Evolutionary conservation across 1,140 invertebrate genomes (phyloP), one percentile per base, ranked within the genome.

Genomic region (Amyelois transitella): DNA sequence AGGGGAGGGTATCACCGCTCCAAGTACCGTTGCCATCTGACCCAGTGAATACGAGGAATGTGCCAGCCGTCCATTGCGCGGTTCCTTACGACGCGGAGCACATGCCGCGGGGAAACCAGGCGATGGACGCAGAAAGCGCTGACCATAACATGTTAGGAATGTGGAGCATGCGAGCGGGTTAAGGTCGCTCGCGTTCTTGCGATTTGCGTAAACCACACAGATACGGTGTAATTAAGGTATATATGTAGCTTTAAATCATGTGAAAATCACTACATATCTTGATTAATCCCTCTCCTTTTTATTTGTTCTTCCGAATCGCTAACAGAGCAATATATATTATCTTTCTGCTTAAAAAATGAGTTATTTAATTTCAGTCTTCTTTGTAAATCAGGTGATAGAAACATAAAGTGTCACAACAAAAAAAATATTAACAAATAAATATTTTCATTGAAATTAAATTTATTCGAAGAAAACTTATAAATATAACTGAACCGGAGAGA

Each of bases 11-110:
- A 5, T 49, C 54, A 69, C 72, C 72, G 75, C 55, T 75, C 61
- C 58, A 55, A 60, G 72, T 78, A 75, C 75, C 75, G 75, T 78
- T 78, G 70, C 54, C 72, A 60, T 43, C 55, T 75, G 70, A 71
- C 70, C 75, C 66, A 77, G 53, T 72, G 74, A 28, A 47, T 60
- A 58, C 50, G 47, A 22, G 47, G 47, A 24, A 49, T 49, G 47
- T 14, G 3, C n/a, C 12, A 1, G n/a, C 17, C 12, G 6, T 38
- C 32, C 32, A 38, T 14, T n/a, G 32, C 32, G n/a, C 12, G 32
- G n/a, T 38, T 38, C 32, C 8, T 38, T 38, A 1, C 8, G 17
- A 38, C 12, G 32, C 12, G 2, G 17, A 14, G 0, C 1, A 38
- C 1, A 38, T 1, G 17, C 1, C 12, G 32, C n/a, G 32, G 1